A percentile compares a stretch with the other conserved stretches of the same genome.
These are phyloP conservation scores for Phyllotreta cruciferae DNA, from an alignment of 2,888 invertebrate species.

Conservation along the genomic window DNA sequence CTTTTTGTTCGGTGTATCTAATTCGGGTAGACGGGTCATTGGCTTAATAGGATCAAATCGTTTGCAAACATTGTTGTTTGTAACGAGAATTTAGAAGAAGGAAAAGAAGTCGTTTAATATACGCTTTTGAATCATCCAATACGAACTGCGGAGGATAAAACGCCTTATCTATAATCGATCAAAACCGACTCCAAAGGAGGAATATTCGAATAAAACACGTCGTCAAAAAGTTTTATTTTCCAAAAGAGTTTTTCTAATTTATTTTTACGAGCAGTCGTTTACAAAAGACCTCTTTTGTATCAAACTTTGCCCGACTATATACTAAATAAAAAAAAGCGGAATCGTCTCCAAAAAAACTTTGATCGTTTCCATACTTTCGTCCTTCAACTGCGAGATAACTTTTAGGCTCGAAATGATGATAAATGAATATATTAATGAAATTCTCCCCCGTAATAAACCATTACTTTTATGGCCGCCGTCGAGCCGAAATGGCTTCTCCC, in stretches of 20 bases:
- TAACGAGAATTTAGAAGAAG: background rate
- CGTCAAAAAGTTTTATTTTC: conserved; percentile 10
- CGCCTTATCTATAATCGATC: background rate
- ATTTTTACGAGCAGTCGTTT: conserved; percentile 3
- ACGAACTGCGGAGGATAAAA: background rate
- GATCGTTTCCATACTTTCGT: conserved; percentile 29
- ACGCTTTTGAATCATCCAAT: background rate
- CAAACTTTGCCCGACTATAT: conserved; percentile 6
- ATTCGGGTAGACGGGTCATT: no score
- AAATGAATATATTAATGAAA: conserved; percentile 41
- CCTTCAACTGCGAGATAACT: conserved; percentile 20
- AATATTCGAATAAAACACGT: conserved; percentile 9
- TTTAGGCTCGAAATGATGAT: conserved; percentile 30
- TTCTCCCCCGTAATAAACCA: conserved; percentile 38
- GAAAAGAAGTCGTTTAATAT: conserved; percentile 2
- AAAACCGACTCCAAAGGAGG: background rate
- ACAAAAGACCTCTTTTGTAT: conserved; percentile 14
- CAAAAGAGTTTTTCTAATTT: background rate
- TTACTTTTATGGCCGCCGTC: conserved; percentile 34
- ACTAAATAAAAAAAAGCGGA: conserved; percentile 13
- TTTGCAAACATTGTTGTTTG: background rate
- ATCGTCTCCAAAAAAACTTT: conserved; percentile 17
- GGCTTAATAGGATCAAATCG: no score
- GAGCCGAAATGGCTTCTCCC: conserved; percentile 18
- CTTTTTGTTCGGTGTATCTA: no score